These are phyloP conservation scores for Leptestheria dahalacensis DNA, from an alignment of 1,140 invertebrate species.

Conservation along the genomic window DNA sequence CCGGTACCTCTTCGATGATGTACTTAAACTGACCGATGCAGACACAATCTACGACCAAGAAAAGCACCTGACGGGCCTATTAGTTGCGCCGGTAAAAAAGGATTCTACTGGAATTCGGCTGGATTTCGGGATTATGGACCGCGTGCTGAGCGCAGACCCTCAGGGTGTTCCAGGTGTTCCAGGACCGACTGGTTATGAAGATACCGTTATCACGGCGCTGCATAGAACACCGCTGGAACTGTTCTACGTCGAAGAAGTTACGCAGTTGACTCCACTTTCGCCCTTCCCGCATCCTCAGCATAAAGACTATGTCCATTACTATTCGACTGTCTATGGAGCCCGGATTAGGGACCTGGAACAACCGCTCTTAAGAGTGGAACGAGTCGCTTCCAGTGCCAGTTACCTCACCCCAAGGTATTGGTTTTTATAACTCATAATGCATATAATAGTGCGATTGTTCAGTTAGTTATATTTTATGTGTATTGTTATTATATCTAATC, in stretches of 20 bases:
- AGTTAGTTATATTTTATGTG: no score
- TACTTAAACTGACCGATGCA: slow-evolving; percentile 77
- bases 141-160: no score
- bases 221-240: slow-evolving; percentile 70
- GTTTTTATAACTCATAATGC: no score
- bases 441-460: no score
- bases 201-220: slow-evolving; percentile 54
- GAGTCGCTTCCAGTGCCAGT: slow-evolving; percentile 89
- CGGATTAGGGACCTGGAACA: slow-evolving; percentile 75
- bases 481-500: no score
- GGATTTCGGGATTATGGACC: background rate
- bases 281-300: slow-evolving; percentile 78
- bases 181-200: slow-evolving; percentile 39
- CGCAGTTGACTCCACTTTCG: slow-evolving; percentile 72
- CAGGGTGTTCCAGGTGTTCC: background rate
- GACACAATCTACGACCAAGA: slow-evolving; percentile 72
- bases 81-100: slow-evolving; percentile 35
- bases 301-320: slow-evolving; percentile 90
- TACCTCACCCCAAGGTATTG: slow-evolving; percentile 80
- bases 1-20: slow-evolving; percentile 78
- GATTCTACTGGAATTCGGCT: background rate
- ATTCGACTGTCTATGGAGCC: slow-evolving; percentile 77
- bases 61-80: slow-evolving; percentile 51
- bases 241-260: slow-evolving; percentile 88
- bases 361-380: slow-evolving; percentile 90